Evolutionary conservation across 2,888 invertebrate species (phyloP).

Genomic region (Zaprionus obscuricornis): DNA sequence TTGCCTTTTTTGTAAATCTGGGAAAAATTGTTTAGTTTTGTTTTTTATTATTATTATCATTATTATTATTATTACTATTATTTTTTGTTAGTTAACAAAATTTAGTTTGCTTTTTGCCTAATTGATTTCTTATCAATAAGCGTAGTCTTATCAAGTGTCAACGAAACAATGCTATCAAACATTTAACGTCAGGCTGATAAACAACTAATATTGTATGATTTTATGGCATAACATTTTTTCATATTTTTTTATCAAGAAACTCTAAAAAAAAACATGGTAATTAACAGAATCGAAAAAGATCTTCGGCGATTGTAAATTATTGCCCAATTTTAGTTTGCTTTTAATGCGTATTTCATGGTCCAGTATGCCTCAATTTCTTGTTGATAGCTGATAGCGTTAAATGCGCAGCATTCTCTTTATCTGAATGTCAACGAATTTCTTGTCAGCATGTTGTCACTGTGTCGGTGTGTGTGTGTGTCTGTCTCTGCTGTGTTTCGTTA

Average conservation of each 20-base stretch:
- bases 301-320: background rate
- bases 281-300: too few relatives aligned
- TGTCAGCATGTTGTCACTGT: conserved; percentile 8
- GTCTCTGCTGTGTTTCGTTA: conserved; percentile 5
- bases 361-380: conserved; percentile 23
- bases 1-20: conserved; percentile 42
- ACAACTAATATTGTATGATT: too few relatives aligned
- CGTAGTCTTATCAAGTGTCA: too few relatives aligned
- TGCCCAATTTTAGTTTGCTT: conserved; percentile 14
- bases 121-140: too few relatives aligned
- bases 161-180: too few relatives aligned
- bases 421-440: conserved; percentile 63
- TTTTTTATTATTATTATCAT: background rate
- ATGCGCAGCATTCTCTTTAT: conserved; percentile 68
- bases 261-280: too few relatives aligned
- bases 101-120: too few relatives aligned
- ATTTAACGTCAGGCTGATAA: too few relatives aligned
- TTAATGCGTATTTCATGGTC: conserved; percentile 32
- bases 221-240: too few relatives aligned
- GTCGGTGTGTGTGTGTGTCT: conserved; percentile 5
- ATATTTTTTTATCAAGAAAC: too few relatives aligned
- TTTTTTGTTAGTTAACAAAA: too few relatives aligned
- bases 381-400: conserved; percentile 56
- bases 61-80: background rate
- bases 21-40: conserved; percentile 36